Base-by-base conservation (phyloP, 2,797 vertebrate genomes). In the Aselliscus stoliczkanus region DNA sequence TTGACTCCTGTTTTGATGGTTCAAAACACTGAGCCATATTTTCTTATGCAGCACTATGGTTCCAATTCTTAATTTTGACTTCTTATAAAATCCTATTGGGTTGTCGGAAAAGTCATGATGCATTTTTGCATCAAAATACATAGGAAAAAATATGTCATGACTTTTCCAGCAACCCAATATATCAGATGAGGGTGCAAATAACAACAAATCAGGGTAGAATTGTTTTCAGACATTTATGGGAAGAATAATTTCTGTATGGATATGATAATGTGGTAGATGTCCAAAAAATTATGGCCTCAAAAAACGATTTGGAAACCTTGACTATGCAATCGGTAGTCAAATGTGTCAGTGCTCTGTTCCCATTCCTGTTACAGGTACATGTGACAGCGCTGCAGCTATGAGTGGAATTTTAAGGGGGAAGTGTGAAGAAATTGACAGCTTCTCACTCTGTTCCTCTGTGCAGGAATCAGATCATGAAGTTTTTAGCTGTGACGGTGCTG, bases 401-500 rank as follows among this genome's bases (percentile, higher is more conserved):
- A 99, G 99, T 82, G 99, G 99, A 98, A 99, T 99, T 99, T 99
- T 99, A 98, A 99, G 99, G 98, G 99, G 99, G 98, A 99, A 99
- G 98, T 99, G 99, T 98, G 99, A 99, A 98, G 99, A 99, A 99
- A 99, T 99, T 98, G 99, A 99, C 97, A 98, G 99, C 96, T 98
- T 98, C 96, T 99, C 99, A 70, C 99, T 99, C 31, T 99, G 99
- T 97, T 99, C 99, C 58, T 99, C 99, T 75, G 98, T 99, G 96
- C 98, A 98, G 98, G 99, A 99, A 98, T 99, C 99, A 12, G 99
- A 99, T 96, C 99, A 99, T 98, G 99, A 99, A 90, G 98, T 99
- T 98, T 99, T 99, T 95, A 99, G 99, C 99, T 99, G 99, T 91
- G 99, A 99, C 98, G 99, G 99, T 37, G 99, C 99, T 96, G 99